These are phyloP conservation scores for Tetrapedia diversipes DNA, from an alignment of 2,888 invertebrate genomes.

Conservation along the genomic window DNA sequence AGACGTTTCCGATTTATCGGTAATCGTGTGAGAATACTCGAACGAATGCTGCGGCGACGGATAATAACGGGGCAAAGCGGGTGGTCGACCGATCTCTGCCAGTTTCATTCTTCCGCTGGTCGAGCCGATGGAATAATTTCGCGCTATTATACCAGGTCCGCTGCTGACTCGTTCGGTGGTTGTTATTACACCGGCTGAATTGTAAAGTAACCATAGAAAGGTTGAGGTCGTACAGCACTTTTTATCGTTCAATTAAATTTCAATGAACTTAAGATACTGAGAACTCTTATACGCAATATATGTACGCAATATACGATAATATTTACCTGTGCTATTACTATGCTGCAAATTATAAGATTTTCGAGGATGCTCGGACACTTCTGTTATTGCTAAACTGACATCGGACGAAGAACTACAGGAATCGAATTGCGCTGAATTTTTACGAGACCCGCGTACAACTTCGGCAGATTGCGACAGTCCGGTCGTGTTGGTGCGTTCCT, in stretches of 20 bases:
- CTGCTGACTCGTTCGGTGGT: conserved; percentile 25
- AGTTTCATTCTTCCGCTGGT: conserved; percentile 80
- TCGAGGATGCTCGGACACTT: conserved; percentile 85
- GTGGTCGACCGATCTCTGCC: conserved; percentile 83
- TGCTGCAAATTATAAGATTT: conserved; percentile 85
- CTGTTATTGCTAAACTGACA: conserved; percentile 85
- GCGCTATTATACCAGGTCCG: conserved; percentile 63
- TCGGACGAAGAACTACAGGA: conserved; percentile 91
- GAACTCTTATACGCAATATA: too few relatives aligned
- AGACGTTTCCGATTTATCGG: conserved; percentile 56
- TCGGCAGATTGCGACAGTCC: conserved; percentile 60
- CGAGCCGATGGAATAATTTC: conserved; percentile 81
- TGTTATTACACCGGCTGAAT: conserved; percentile 46
- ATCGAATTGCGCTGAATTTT: conserved; percentile 88
- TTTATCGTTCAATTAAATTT: too few relatives aligned
- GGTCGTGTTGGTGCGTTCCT: conserved; percentile 37
- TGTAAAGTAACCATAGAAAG: conserved; percentile 62
- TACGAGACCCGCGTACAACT: conserved; percentile 82
- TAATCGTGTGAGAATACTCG: conserved; percentile 80
- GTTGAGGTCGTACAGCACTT: too few relatives aligned
- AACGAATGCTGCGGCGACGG: conserved; percentile 82
- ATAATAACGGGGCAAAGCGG: conserved; percentile 82
- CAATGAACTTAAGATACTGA: too few relatives aligned
- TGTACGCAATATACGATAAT: not conserved
- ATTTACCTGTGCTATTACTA: conserved; percentile 84